Conservation (phyloP, 2,888 invertebrate species). For the Aphodius granarius region DNA sequence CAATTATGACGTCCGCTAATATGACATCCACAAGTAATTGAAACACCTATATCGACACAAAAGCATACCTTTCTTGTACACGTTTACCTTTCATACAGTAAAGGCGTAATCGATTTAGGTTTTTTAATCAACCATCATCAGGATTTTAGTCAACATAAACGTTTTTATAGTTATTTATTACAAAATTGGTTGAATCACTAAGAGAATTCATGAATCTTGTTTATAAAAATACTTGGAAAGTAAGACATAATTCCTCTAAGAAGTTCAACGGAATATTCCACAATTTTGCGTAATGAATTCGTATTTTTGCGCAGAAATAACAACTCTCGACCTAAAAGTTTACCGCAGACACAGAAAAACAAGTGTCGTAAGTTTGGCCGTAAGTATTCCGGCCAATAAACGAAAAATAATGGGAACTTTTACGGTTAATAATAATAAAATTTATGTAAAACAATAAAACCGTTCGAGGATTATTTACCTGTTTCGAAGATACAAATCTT, state of each 20-base stretch:
- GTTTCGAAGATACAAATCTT: not conserved
- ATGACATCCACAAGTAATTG: not conserved
- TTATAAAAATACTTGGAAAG: not conserved
- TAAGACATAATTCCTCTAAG: not conserved
- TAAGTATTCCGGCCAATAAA: not conserved
- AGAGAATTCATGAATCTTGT: too few species aligned
- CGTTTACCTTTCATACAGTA: not conserved
- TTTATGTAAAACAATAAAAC: constrained; percentile 26
- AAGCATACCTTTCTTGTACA: not conserved
- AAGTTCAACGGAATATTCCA: not conserved
- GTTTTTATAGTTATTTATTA: too few species aligned
- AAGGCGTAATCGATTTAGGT: too few species aligned
- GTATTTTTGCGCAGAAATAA: not conserved
- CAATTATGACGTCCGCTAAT: not conserved
- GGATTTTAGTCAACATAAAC: too few species aligned
- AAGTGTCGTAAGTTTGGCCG: not conserved
- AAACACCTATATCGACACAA: not conserved
- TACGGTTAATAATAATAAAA: constrained; percentile 26
- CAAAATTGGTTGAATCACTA: too few species aligned
- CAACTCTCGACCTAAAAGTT: not conserved
- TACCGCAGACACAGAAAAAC: not conserved
- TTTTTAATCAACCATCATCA: too few species aligned
- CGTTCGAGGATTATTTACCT: not conserved
- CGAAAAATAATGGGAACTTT: not conserved
- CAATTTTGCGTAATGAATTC: not conserved